phyloP scores from a whole-genome alignment of 2,797 vertebrate genomes.

The Hoplostethus mediterraneus region DNA sequence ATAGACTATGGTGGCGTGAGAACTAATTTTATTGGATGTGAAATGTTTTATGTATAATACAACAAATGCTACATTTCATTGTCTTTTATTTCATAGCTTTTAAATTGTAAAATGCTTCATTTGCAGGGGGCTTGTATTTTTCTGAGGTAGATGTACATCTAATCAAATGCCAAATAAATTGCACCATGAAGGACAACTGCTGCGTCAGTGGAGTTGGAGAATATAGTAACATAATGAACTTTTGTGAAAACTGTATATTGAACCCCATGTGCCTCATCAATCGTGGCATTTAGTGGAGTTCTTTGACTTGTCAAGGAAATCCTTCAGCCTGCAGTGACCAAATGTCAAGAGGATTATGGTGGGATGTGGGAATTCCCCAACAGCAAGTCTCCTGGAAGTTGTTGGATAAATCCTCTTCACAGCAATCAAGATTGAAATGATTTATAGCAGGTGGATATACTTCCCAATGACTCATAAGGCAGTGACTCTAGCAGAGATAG shows the following conservation, averaged over 20 bases:
- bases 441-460: slow-evolving; percentile 71
- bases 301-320: slow-evolving; percentile 55
- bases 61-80: slow-evolving; percentile 83
- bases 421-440: slow-evolving; percentile 51
- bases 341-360: slow-evolving; percentile 73
- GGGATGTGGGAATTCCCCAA: slow-evolving; percentile 55
- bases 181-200: slow-evolving; percentile 83
- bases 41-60: slow-evolving; percentile 82
- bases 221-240: not conserved
- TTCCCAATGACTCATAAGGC: slow-evolving; percentile 60
- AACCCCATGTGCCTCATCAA: slow-evolving; percentile 39
- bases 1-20: slow-evolving; percentile 79
- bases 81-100: slow-evolving; percentile 77
- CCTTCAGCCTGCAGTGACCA: slow-evolving; percentile 43
- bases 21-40: slow-evolving; percentile 74
- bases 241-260: slow-evolving; percentile 28
- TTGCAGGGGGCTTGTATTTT: slow-evolving; percentile 79
- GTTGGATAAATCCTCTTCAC: slow-evolving; percentile 38
- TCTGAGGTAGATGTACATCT: slow-evolving; percentile 90
- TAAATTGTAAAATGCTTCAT: slow-evolving; percentile 80
- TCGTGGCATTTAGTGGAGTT: slow-evolving; percentile 56
- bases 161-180: slow-evolving; percentile 98
- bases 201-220: slow-evolving; percentile 46
- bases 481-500: slow-evolving; percentile 50
- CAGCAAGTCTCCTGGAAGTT: slow-evolving; percentile 10